phyloP scores from a whole-genome alignment of 2,113 vertebrate species.

The Elgaria multicarinata region DNA sequence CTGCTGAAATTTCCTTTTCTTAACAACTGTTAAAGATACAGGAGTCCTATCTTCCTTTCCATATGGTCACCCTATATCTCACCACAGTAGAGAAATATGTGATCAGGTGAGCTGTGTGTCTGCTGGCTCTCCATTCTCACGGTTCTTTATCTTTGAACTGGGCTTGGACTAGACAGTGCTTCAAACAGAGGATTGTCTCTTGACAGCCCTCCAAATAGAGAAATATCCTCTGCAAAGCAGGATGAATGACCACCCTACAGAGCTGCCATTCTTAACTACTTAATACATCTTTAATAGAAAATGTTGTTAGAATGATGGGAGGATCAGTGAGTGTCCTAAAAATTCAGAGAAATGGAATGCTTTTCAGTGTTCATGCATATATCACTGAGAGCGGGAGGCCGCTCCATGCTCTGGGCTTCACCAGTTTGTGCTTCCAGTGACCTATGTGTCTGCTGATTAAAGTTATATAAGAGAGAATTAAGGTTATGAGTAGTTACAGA shows the following conservation, averaged over 20 bases:
- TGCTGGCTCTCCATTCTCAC: background rate
- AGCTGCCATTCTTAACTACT: background rate
- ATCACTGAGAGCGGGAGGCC: background rate
- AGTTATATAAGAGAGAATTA: slow-evolving; percentile 10
- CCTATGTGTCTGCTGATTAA: background rate
- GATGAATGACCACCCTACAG: background rate
- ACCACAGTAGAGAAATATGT: background rate
- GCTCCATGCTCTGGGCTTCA: slow-evolving; percentile 16
- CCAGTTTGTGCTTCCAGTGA: background rate
- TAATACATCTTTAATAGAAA: slow-evolving; percentile 10
- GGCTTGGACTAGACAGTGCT: background rate
- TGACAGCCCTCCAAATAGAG: no score
- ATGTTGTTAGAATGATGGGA: background rate
- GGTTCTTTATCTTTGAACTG: background rate
- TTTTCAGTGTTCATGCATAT: background rate
- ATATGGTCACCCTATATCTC: no score
- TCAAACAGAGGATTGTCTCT: background rate
- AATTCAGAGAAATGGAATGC: background rate
- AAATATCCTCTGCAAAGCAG: background rate
- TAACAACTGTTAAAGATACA: no score
- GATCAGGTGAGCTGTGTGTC: background rate
- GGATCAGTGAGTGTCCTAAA: background rate
- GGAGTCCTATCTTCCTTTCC: no score
- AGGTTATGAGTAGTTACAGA: background rate
- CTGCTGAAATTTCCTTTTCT: no score